Evolutionary conservation across 2,888 invertebrate genomes (phyloP).

Genomic region (Neelides folsomi): DNA sequence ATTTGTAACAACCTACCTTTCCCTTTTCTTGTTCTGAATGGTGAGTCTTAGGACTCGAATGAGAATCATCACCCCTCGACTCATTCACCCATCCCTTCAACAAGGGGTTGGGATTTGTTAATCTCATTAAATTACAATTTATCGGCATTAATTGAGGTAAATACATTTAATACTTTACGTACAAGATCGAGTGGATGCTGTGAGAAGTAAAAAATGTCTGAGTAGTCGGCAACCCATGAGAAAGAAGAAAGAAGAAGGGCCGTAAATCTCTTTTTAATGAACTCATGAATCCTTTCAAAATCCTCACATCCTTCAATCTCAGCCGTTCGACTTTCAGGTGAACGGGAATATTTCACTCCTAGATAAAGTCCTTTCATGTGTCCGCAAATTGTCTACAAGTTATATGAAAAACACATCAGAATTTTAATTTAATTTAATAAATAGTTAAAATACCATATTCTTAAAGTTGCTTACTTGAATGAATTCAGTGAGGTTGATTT

Average conservation of each 20-base stretch:
- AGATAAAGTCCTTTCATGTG: constrained; percentile 41
- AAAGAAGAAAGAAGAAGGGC: constrained; percentile 19
- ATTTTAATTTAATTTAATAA: not conserved
- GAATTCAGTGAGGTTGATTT: constrained; percentile 57
- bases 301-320: constrained; percentile 22
- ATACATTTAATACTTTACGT: too few species aligned
- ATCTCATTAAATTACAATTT: too few species aligned
- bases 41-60: too few species aligned
- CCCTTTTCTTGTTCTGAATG: too few species aligned
- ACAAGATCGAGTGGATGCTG: too few species aligned
- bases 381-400: constrained; percentile 49
- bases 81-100: too few species aligned
- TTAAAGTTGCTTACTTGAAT: constrained; percentile 41
- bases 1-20: too few species aligned
- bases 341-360: constrained; percentile 11
- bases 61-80: too few species aligned
- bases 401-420: not conserved
- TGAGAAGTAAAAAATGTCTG: constrained; percentile 16
- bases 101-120: too few species aligned
- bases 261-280: constrained; percentile 21
- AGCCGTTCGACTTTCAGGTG: constrained; percentile 4
- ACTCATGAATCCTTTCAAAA: constrained; percentile 16
- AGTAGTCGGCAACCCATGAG: constrained; percentile 11
- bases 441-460: not conserved
- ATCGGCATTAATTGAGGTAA: too few species aligned